Percentiles rank a stretch among this genome's conserved stretches.
These are phyloP conservation scores for Astropecten irregularis DNA, from an alignment of 53 echinoderm and acorn worm species.

Conservation along the genomic window DNA sequence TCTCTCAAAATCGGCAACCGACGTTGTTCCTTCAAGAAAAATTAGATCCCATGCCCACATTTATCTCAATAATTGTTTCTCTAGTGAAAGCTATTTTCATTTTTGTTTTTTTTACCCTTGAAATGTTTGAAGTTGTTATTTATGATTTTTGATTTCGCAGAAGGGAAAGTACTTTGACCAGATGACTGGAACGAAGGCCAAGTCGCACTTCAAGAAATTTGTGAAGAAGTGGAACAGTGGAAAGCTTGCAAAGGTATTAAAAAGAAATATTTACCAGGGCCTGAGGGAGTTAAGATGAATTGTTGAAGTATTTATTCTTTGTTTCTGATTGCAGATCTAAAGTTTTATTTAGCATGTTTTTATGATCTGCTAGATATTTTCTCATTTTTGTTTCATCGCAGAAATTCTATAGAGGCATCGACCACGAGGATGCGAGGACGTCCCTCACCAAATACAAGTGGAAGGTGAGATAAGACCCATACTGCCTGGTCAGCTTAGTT, in stretches of 20 bases:
- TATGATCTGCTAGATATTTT: not conserved
- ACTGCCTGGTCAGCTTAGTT: no score
- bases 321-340: not conserved
- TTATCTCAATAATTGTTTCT: no score
- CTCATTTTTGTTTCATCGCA: constrained; percentile 24
- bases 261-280: not conserved
- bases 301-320: not conserved
- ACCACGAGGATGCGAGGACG: constrained; percentile 79
- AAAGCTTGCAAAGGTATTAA: constrained; percentile 81
- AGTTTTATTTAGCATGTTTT: not conserved
- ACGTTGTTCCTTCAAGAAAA: no score
- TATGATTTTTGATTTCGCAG: constrained; percentile 42
- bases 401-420: constrained; percentile 98
- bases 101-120: no score
- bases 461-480: constrained; percentile 89
- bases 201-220: constrained; percentile 92
- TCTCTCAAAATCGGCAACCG: no score
- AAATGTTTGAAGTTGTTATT: not conserved
- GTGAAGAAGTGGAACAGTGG: constrained; percentile 93
- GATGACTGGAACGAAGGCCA: constrained; percentile 71
- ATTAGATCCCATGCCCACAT: no score
- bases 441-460: constrained; percentile 95
- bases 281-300: not conserved
- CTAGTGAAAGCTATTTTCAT: no score
- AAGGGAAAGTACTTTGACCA: constrained; percentile 85